A percentile compares a stretch with the other conserved stretches of the same genome.
These are phyloP conservation scores for Diglossa cyanea DNA, from an alignment of 2,797 vertebrate species.

Conservation along the genomic window DNA sequence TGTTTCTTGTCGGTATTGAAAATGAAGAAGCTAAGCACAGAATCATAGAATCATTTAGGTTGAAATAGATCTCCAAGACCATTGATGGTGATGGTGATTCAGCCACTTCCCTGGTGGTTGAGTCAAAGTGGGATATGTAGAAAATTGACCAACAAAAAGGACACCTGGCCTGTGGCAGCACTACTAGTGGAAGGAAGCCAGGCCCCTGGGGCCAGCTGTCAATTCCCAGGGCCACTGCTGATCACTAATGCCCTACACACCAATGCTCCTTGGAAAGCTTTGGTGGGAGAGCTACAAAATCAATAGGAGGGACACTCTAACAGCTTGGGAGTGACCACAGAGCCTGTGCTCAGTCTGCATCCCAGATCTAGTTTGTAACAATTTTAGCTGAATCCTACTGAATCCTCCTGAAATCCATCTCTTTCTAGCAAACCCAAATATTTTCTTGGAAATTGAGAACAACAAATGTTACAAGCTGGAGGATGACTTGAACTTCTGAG, in stretches of 20 bases:
- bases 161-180: background rate
- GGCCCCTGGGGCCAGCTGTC: accelerated
- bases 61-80: background rate
- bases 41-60: background rate
- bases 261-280: background rate
- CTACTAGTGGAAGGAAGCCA: background rate
- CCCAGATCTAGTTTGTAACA: background rate
- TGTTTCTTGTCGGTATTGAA: background rate
- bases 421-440: background rate
- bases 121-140: background rate
- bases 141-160: background rate
- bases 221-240: background rate
- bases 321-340: background rate
- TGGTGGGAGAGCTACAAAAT: background rate
- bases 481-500: background rate
- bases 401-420: background rate
- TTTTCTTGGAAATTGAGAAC: background rate
- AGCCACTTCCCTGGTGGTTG: background rate
- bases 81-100: background rate
- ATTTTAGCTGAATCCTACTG: background rate
- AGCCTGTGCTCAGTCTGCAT: background rate
- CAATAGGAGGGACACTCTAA: background rate
- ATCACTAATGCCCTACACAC: accelerated
- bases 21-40: background rate
- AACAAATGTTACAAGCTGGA: accelerated